A percentile compares a stretch with the other conserved stretches of the same genome.
Evolutionary conservation across 2,888 invertebrate genomes (phyloP).

Genomic region (Temnothorax ravouxi): DNA sequence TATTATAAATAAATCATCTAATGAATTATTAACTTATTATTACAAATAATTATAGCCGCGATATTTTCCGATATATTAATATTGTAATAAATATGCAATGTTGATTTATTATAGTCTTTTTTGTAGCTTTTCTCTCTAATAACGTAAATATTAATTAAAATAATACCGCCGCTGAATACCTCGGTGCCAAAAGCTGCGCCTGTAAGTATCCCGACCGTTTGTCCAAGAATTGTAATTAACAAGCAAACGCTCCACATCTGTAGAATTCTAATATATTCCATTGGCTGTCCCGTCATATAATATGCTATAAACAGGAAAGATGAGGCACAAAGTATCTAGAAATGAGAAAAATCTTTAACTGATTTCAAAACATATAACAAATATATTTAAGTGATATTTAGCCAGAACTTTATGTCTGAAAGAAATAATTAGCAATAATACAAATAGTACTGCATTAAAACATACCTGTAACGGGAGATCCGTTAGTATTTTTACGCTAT

Average conservation of each 20-base stretch:
- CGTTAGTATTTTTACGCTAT: constrained; percentile 91
- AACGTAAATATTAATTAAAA: neutral
- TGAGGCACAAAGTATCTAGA: constrained; percentile 91
- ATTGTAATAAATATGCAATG: neutral
- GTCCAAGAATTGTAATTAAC: constrained; percentile 91
- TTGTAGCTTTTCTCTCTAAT: neutral
- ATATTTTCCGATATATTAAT: neutral
- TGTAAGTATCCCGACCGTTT: constrained; percentile 91
- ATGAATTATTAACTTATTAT: no score
- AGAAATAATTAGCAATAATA: neutral
- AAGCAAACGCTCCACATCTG: constrained; percentile 90
- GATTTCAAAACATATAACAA: neutral
- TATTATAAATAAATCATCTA: neutral
- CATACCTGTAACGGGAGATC: constrained; percentile 92
- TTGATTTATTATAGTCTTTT: neutral
- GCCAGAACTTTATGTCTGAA: neutral
- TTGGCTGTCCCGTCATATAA: constrained; percentile 92
- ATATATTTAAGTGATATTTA: neutral
- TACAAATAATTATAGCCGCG: neutral
- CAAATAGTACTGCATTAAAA: neutral
- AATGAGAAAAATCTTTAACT: constrained; percentile 17
- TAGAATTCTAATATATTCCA: constrained; percentile 88
- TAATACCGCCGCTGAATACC: constrained; percentile 84
- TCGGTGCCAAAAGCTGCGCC: constrained; percentile 91
- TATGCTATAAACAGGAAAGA: constrained; percentile 92